Evolutionary conservation across 2,797 vertebrate species (phyloP), one percentile per base, ranked within the genome.

Genomic region (Falco biarmicus): DNA sequence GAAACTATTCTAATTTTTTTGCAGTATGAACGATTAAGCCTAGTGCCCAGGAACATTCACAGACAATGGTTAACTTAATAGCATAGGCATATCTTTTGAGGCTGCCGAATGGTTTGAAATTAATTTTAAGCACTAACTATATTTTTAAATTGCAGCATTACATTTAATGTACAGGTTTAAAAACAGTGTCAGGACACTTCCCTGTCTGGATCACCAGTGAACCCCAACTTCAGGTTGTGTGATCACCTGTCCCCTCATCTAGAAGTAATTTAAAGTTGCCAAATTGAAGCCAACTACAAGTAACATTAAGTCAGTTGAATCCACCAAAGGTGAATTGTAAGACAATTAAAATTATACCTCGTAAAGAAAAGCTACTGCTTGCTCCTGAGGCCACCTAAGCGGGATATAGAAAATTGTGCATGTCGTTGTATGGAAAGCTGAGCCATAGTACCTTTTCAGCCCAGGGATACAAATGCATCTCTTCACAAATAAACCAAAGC

Each of bases 101-200:
- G 15, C 7, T 25, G 17, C 5, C 22, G 31, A 87, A 84, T 76
- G 4, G 5, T 54, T 37, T 78, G 26, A 75, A 90, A 19, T 51
- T 70, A n/a, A 41, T 82, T 86, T 84, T 34, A 89, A 51, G 28
- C 43, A 15, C 13, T 85, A 60, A 16, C 3, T 65, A 1, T 48
- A 31, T 53, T 81, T 81, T 95, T 70, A 24, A 70, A 66, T 68
- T 71, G 13, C 11, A 45, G 8, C 3, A 34, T 82, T 91, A 29
- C 24, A 25, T 65, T 70, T 88, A 68, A 45, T 0, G 0, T 20
- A 6, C 8, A 34, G 6, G 0, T n/a, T 70, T 31, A 31, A 78
- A 87, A 69, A 48, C 1, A 20, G 2, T 54, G 8, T 51, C n/a
- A 64, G 65, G 37, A 75, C 8, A 21, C 2, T 57, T 54, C 4